Evolutionary conservation across 2,888 invertebrate genomes (phyloP).

Genomic region (Coecobrya sp.): DNA sequence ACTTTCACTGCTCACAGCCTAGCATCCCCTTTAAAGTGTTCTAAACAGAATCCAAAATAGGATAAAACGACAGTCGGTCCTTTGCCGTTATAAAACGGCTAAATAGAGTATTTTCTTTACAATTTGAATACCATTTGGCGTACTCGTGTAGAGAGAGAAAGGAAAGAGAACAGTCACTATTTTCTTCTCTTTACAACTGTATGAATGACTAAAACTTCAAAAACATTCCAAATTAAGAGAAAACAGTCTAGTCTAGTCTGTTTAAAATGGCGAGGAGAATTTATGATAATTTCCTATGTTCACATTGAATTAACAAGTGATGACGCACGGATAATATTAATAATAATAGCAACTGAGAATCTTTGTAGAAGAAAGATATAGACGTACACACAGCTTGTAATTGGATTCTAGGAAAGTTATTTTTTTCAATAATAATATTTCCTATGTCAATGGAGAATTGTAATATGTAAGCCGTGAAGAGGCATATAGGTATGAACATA

Average conservation of each 20-base stretch:
- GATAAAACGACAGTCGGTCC: conserved; percentile 30
- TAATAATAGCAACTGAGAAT: conserved; percentile 24
- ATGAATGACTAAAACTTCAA: conserved; percentile 59
- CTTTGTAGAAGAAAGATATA: background rate
- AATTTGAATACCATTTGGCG: conserved; percentile 35
- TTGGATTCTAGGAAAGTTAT: background rate
- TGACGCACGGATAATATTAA: conserved; percentile 56
- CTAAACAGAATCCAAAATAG: conserved; percentile 66
- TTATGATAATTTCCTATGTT: conserved; percentile 66
- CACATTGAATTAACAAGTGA: conserved; percentile 66
- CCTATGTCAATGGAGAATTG: background rate
- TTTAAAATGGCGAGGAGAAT: conserved; percentile 66
- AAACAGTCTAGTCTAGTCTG: conserved; percentile 63
- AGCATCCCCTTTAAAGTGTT: conserved; percentile 56
- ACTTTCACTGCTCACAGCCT: conserved; percentile 62
- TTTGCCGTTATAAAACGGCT: conserved; percentile 4
- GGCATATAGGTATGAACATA: too few relatives aligned
- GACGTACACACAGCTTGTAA: conserved; percentile 9
- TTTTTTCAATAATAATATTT: background rate
- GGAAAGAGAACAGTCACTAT: background rate
- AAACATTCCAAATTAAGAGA: conserved; percentile 68
- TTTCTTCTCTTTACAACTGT: conserved; percentile 6
- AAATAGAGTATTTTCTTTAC: conserved; percentile 31
- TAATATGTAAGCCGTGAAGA: background rate
- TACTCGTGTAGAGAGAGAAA: background rate